Base-by-base conservation (phyloP, 2,797 vertebrate genomes). In the Cyprinella venusta region DNA sequence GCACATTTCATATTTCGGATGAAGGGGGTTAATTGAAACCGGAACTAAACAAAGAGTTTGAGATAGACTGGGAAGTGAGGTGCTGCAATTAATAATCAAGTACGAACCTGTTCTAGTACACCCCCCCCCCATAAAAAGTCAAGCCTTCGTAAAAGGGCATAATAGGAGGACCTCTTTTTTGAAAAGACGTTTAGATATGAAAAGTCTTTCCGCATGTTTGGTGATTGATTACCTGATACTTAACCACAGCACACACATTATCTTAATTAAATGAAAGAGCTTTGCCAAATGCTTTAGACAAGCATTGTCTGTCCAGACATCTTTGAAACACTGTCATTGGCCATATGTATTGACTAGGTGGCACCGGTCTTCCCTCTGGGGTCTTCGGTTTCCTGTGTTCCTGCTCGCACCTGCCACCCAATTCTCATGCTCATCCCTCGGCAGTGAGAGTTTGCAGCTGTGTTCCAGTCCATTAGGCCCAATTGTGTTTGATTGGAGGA, bases 361-460 rank as follows among this genome's bases (percentile, higher is more conserved):
- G 59, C 19, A 21, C 40, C 21, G 26, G 24, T 56, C 42, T 79
- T 79, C 74, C 75, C n/a, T 30, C 36, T 42, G 64, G 74, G 45
- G 40, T 79, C 84, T 74, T 65, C 42, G 15, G 52, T 52, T 42
- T 79, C 45, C 59, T 59, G 48, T 33, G 84, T 48, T 79, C 50
- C 69, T 82, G 18, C 4, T 26, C 26, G 61, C 89, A 89, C 87
- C 87, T 90, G 87, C 85, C 83, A 52, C 75, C 45, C 68, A 7
- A 76, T 81, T 79, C 59, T 36, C 36, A 36, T 76, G 48, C 33
- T 61, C 33, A 42, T 75, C 78, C 84, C 64, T 59, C 65, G 76
- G 76, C 74, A 86, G 61, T 83, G 74, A 86, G 79, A 83, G 56
- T 40, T 15, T 40, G 52, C 78, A 40, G 69, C 82, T 80, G 81